Evolutionary conservation across 2,797 vertebrate genomes (phyloP), one percentile per base, ranked within the genome.

Genomic region (Macrochelys suwanniensis): DNA sequence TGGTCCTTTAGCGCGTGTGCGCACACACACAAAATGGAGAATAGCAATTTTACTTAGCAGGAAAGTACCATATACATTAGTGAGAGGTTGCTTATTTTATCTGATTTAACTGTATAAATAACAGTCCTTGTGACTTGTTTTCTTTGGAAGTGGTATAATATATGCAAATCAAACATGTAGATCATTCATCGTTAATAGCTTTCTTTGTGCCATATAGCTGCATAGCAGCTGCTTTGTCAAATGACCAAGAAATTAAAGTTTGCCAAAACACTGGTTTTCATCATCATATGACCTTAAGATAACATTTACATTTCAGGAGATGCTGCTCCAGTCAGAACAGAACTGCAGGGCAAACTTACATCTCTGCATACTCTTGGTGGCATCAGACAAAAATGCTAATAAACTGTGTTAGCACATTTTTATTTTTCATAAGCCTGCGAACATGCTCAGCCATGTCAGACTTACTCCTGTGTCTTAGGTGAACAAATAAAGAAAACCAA

Each of bases 271-370:
- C 85, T 83, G 74, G 68, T 95, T 97, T 97, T 97, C 91, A 98
- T 97, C 96, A 97, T 92, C 85, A 94, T 97, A 93, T 95, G 96
- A 98, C 94, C 94, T 97, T 97, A 97, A 97, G 94, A 96, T 95
- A 97, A 96, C 95, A 97, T 96, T 97, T 97, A 95, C 89, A 92
- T 96, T 97, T 95, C 88, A 93, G 57, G 91, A 94, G 95, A 96
- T 94, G 90, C 92, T 93, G 93, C 94, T 97, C 61, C 59, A 97
- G 92, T 87, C 87, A 85, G 97, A 97, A 93, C 42, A 96, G 91
- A 74, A 87, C 92, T 95, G 87, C 86, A 84, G 92, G 95, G 93
- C 89, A 94, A 92, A 86, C 92, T 96, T 81, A 79, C 90, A 93
- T 89, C 83, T 94, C 92, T 91, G 89, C 86, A 71, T 82, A 49